A percentile compares a stretch with the other conserved stretches of the same genome.
Evolutionary conservation across 2,113 vertebrate species (phyloP).

Genomic region (Petaurus breviceps): DNA sequence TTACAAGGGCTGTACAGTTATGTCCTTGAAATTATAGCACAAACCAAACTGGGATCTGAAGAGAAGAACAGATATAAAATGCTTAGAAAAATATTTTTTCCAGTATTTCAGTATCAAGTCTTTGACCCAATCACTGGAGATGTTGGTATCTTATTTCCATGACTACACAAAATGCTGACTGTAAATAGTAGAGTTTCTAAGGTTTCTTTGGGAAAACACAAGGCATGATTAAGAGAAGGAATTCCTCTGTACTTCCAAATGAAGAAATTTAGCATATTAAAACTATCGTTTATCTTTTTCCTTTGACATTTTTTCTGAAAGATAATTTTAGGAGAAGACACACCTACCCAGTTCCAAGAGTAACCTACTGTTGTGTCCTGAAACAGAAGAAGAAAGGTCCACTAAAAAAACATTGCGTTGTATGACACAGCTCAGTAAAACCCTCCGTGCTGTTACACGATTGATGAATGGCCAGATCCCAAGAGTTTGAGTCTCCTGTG

Average conservation of each 20-base stretch:
- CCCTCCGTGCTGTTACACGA: conserved; percentile 48
- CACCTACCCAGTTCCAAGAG: conserved; percentile 36
- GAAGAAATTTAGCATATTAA: not conserved
- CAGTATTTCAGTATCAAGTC: conserved; percentile 46
- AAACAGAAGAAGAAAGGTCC: conserved; percentile 1
- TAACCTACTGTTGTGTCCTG: not conserved
- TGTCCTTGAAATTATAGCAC: conserved; percentile 39
- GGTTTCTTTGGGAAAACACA: not conserved
- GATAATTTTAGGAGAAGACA: conserved; percentile 34
- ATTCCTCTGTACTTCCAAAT: conserved; percentile 65
- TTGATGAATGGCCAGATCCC: conserved; percentile 51
- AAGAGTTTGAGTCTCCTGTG: not conserved
- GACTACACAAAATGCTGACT: not conserved
- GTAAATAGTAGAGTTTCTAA: conserved; percentile 44
- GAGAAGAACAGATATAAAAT: not conserved
- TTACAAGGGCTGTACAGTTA: conserved; percentile 5
- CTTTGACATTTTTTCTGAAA: conserved; percentile 30
- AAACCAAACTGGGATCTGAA: not conserved
- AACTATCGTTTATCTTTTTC: not conserved
- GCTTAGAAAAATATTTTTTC: conserved; percentile 12
- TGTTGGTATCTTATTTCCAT: not conserved
- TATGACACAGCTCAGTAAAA: conserved; percentile 24
- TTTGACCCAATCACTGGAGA: conserved; percentile 61
- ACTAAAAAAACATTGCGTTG: conserved; percentile 19
- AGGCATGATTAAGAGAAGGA: conserved; percentile 52